Evolutionary conservation across 2,888 invertebrate genomes (phyloP).

Genomic region (Synergus japonicus): DNA sequence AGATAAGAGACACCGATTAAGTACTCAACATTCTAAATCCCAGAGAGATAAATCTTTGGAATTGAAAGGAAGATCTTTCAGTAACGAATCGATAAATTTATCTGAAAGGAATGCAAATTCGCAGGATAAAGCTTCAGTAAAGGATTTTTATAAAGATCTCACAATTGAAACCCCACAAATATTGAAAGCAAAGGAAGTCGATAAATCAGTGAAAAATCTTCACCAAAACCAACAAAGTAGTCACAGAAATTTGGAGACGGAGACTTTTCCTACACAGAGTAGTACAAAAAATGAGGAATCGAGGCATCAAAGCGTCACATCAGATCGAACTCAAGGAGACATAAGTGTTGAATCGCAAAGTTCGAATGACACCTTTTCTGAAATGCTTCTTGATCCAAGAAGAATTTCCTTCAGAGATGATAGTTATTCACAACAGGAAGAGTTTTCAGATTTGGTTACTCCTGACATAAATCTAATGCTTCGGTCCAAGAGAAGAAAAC

Average conservation of each 20-base stretch:
- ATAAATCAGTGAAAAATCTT: conserved; percentile 9
- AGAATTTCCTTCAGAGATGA: conserved; percentile 73
- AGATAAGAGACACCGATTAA: conserved; percentile 64
- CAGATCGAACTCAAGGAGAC: conserved; percentile 47
- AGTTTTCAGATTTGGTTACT: conserved; percentile 71
- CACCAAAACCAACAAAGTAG: conserved; percentile 7
- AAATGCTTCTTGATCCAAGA: conserved; percentile 67
- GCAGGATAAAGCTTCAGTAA: conserved; percentile 64
- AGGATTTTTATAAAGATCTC: too few relatives aligned
- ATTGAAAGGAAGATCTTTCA: conserved; percentile 63
- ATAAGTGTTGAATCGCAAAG: conserved; percentile 49
- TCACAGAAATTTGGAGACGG: background rate
- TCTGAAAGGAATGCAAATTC: conserved; percentile 56
- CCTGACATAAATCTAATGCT: conserved; percentile 71
- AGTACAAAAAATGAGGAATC: conserved; percentile 46
- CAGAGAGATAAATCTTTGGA: conserved; percentile 65
- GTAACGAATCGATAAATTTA: conserved; percentile 66
- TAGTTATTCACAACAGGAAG: conserved; percentile 67
- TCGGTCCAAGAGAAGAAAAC: conserved; percentile 67
- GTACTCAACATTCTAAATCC: conserved; percentile 61
- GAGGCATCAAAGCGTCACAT: conserved; percentile 47
- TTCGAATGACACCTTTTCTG: conserved; percentile 62
- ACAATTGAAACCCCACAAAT: conserved; percentile 17
- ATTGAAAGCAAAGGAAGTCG: conserved; percentile 43
- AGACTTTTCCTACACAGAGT: conserved; percentile 37